These are phyloP conservation scores for Pangasius djambal DNA, from an alignment of 2,797 vertebrate genomes.

Conservation along the genomic window DNA sequence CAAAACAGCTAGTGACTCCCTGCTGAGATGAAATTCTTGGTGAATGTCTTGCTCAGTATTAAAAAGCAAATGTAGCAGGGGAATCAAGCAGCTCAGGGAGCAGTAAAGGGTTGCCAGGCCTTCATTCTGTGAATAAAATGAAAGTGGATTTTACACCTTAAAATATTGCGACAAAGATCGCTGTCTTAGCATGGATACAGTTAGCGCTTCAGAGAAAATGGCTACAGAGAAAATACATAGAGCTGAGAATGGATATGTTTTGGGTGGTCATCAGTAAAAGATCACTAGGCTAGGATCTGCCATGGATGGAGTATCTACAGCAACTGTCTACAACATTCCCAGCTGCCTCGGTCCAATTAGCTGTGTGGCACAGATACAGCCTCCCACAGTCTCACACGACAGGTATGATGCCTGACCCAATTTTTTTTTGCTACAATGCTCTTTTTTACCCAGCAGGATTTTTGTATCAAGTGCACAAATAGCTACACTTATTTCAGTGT, in stretches of 20 bases:
- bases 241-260: neutral
- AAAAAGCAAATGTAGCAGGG: neutral
- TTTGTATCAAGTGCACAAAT: neutral
- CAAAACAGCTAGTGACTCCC: neutral
- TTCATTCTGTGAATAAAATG: neutral
- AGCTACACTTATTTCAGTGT: neutral
- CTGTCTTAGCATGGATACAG: neutral
- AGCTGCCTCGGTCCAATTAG: neutral
- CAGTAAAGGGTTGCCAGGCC: neutral
- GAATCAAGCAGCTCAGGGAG: neutral
- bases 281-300: neutral
- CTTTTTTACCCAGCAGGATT: neutral
- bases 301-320: neutral
- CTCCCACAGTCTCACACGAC: neutral
- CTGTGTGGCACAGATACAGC: neutral
- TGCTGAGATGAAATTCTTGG: neutral
- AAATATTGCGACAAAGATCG: neutral
- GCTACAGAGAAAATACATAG: neutral
- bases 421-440: neutral
- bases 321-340: neutral
- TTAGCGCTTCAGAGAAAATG: neutral
- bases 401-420: neutral
- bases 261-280: neutral
- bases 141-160: neutral
- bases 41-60: constrained; percentile 6